Conservation (phyloP, 2,888 invertebrate species). For the Invenusta paracnida region DNA sequence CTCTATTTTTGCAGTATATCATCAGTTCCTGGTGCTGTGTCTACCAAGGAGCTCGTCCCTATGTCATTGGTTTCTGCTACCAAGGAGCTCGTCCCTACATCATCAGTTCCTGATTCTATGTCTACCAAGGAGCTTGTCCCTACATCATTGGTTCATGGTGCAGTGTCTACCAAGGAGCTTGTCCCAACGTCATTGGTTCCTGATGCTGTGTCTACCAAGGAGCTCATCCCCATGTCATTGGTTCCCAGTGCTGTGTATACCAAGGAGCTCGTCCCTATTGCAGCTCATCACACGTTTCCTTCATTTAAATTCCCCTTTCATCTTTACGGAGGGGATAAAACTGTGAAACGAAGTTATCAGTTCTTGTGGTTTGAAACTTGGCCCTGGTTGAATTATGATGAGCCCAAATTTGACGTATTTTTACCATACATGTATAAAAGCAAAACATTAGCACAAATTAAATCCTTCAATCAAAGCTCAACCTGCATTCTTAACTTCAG, state of each 20-base stretch:
- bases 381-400: slow-evolving; percentile 25
- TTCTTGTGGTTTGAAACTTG: slow-evolving; percentile 23
- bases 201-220: slow-evolving; percentile 1
- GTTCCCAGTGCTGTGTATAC: slow-evolving; percentile 2
- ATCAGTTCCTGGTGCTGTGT: slow-evolving; percentile 25
- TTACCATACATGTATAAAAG: slow-evolving; percentile 19
- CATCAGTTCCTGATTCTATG: background rate
- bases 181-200: background rate
- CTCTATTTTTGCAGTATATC: slow-evolving; percentile 18
- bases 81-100: slow-evolving; percentile 2
- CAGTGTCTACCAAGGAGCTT: background rate
- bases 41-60: slow-evolving; percentile 14
- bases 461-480: background rate
- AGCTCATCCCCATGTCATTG: slow-evolving; percentile 14
- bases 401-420: background rate
- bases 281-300: background rate
- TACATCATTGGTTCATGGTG: background rate
- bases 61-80: slow-evolving; percentile 7
- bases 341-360: slow-evolving; percentile 12
- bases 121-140: background rate
- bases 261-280: slow-evolving; percentile 2
- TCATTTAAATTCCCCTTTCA: background rate
- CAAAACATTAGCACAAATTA: slow-evolving; percentile 21
- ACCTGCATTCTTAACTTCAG: slow-evolving; percentile 26
- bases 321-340: background rate